phyloP scores from a whole-genome alignment of 2,113 vertebrate species.

The Ceyx melanurus region DNA sequence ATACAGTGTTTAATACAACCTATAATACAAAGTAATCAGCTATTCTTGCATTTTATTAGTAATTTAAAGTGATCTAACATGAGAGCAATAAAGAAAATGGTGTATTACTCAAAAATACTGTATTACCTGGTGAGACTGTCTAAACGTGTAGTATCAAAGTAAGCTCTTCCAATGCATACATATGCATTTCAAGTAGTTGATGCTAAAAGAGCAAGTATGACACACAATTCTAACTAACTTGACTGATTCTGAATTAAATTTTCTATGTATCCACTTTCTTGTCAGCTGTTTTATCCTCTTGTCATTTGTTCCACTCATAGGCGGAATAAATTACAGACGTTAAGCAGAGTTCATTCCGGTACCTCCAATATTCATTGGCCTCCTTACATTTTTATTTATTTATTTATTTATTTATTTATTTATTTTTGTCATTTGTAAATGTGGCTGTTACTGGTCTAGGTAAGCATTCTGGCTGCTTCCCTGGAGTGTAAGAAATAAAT shows the following conservation, averaged over 20 bases:
- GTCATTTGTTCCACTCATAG: neutral
- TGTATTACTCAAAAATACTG: neutral
- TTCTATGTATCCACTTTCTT: neutral
- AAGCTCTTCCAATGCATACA: neutral
- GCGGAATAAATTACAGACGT: neutral
- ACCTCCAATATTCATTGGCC: neutral
- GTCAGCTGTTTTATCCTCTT: neutral
- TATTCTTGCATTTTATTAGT: constrained; percentile 52
- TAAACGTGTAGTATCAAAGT: neutral
- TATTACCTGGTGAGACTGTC: neutral
- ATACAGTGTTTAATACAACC: constrained; percentile 20
- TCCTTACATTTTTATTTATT: too few species aligned
- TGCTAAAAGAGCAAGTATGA: neutral
- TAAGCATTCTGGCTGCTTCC: neutral
- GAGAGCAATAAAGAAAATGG: constrained; percentile 48
- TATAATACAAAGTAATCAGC: neutral
- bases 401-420: too few species aligned
- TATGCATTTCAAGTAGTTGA: neutral
- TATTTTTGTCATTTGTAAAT: neutral
- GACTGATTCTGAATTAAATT: neutral
- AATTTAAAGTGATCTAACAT: constrained; percentile 50
- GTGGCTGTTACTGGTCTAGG: neutral
- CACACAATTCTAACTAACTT: neutral
- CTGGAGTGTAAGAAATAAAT: neutral
- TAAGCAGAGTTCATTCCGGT: neutral